A percentile compares a stretch with the other conserved stretches of the same genome.
Conservation (phyloP, 2,797 vertebrate species). For the Rhabdomys pumilio region DNA sequence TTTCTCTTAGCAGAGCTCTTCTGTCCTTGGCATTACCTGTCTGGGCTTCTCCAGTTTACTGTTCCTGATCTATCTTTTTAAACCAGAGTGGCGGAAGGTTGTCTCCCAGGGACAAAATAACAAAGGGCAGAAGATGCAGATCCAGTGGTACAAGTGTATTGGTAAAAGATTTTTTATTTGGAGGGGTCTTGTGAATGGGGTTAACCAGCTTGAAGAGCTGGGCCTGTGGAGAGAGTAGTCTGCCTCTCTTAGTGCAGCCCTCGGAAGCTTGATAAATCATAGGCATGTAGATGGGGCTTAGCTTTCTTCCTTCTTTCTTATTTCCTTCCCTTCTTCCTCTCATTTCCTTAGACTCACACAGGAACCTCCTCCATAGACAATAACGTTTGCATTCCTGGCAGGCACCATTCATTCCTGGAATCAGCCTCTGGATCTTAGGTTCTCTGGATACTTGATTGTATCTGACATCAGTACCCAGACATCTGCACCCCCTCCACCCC, state of each 20-base stretch:
- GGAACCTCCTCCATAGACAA: background rate
- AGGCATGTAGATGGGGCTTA: background rate
- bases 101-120: background rate
- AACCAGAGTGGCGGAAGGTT: background rate
- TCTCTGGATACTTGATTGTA: background rate
- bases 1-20: background rate
- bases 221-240: background rate
- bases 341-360: background rate
- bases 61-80: conserved; percentile 25
- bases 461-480: background rate
- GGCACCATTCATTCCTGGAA: background rate
- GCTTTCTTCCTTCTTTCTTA: background rate
- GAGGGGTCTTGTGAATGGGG: no score
- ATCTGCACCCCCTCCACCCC: background rate
- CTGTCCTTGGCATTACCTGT: background rate
- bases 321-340: background rate
- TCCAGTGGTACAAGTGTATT: background rate
- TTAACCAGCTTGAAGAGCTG: background rate
- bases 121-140: background rate
- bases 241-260: background rate
- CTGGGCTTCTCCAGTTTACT: conserved; percentile 13
- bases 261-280: background rate
- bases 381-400: background rate
- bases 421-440: background rate
- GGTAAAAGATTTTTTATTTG: background rate